Base-by-base conservation (phyloP, 2,113 vertebrate genomes). In the Pollachius pollachius region DNA sequence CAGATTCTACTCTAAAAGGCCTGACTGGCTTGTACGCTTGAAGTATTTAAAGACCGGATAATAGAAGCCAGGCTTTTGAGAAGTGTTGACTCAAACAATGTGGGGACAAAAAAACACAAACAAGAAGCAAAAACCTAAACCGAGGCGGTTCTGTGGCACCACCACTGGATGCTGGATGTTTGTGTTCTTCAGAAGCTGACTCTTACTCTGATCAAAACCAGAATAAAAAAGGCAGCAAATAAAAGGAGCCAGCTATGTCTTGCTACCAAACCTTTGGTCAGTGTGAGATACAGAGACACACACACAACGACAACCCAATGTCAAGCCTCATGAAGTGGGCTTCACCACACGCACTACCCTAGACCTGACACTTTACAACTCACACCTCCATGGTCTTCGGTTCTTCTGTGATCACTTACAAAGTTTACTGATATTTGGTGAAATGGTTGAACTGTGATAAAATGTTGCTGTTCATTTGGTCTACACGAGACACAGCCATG, bases 251-350 rank as follows among this genome's bases (percentile, higher is more conserved):
- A 48, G 18, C 65, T 73, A 41, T 68, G 76, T 48, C 8, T 48
- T 41, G 67, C 74, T 68, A 71, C 79, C 72, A 72, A 72, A 74
- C 62, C 61, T 85, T 75, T 77, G 79, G 73, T 72, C 75, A 73
- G 56, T 58, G 9, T 71, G 74, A 63, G 62, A 52, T 41, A 68
- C 19, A 79, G 48, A 76, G 54, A 66, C 9, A 25, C 12, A 80
- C 23, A 2, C 23, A 23, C 23, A 23, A 23, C 23, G 3, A 23
- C 23, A 61, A 72, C 61, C 75, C 48, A 52, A 71, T 70, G 74
- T 62, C 17, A 19, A 70, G 65, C 41, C 75, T 85, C 52, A 82
- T 86, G 68, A 85, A 77, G 83, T 79, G 81, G 80, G 70, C 62
- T 52, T 56, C 13, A 52, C 71, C 62, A 16, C 63, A 62, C 60